Percentiles rank a stretch among this genome's conserved stretches.
phyloP scores from a whole-genome alignment of 2,113 vertebrate species.

The Acrocephalus kingi region DNA sequence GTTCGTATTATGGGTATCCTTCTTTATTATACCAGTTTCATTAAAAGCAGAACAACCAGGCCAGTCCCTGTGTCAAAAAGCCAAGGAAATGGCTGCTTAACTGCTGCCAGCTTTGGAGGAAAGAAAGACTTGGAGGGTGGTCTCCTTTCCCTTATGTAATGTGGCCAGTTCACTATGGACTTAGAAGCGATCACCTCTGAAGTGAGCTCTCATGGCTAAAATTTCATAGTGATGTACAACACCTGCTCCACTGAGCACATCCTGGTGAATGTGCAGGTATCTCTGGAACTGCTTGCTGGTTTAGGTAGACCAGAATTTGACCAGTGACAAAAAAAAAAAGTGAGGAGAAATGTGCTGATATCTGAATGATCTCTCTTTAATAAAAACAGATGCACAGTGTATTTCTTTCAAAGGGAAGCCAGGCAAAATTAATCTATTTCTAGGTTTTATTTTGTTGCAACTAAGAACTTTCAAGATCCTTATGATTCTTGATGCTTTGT shows the following conservation, averaged over 20 bases:
- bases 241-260: neutral
- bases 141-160: neutral
- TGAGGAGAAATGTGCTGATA: neutral
- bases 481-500: neutral
- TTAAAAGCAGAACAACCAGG: neutral
- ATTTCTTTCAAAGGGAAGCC: neutral
- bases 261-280: neutral
- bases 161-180: neutral
- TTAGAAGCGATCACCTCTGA: neutral
- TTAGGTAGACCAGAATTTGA: neutral
- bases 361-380: neutral
- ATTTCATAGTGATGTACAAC: neutral
- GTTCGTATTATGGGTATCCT: neutral
- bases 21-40: neutral
- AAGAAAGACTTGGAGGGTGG: conserved; percentile 6
- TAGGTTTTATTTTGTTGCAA: neutral
- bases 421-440: neutral
- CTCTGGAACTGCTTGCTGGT: neutral
- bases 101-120: conserved; percentile 7
- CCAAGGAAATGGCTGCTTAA: neutral
- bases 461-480: neutral
- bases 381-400: neutral
- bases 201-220: neutral
- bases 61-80: neutral
- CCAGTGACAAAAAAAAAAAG: neutral